A percentile compares a stretch with the other conserved stretches of the same genome.
These are phyloP conservation scores for Timandra comae DNA, from an alignment of 2,888 invertebrate species.

Conservation along the genomic window DNA sequence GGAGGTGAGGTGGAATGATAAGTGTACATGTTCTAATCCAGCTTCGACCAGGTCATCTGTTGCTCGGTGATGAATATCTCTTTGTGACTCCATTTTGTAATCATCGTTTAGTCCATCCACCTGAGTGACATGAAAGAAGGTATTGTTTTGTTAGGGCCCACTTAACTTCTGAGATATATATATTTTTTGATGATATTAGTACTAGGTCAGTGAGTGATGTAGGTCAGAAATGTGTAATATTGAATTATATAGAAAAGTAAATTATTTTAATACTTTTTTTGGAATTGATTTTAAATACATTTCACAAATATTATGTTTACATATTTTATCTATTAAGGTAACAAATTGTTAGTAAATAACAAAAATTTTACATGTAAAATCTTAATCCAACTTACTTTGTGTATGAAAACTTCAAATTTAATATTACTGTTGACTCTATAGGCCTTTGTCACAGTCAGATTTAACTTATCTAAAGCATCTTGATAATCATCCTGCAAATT, in stretches of 20 bases:
- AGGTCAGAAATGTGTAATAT: too few species aligned
- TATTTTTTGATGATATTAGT: too few species aligned
- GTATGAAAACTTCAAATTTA: constrained; percentile 98
- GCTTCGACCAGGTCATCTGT: constrained; percentile 95
- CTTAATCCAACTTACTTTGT: constrained; percentile 88
- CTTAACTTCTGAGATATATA: too few species aligned
- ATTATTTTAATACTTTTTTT: too few species aligned
- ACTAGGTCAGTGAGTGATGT: too few species aligned
- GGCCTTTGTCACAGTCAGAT: constrained; percentile 95
- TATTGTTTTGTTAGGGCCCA: too few species aligned
- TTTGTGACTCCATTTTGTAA: constrained; percentile 98
- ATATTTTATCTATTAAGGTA: too few species aligned
- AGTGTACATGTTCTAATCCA: constrained; percentile 90
- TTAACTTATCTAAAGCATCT: constrained; percentile 95
- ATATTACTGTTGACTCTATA: constrained; percentile 97
- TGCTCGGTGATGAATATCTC: constrained; percentile 98
- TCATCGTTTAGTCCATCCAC: constrained; percentile 99
- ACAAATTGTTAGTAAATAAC: too few species aligned
- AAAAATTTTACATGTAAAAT: too few species aligned
- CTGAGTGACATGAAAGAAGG: constrained; percentile 34
- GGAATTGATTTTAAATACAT: too few species aligned
- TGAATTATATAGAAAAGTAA: too few species aligned
- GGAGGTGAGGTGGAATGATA: constrained; percentile 97
- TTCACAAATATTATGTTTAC: too few species aligned
- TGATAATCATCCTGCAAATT: constrained; percentile 91